These are phyloP conservation scores for Nycticorax nycticorax DNA, from an alignment of 2,113 vertebrate genomes.

Conservation along the genomic window DNA sequence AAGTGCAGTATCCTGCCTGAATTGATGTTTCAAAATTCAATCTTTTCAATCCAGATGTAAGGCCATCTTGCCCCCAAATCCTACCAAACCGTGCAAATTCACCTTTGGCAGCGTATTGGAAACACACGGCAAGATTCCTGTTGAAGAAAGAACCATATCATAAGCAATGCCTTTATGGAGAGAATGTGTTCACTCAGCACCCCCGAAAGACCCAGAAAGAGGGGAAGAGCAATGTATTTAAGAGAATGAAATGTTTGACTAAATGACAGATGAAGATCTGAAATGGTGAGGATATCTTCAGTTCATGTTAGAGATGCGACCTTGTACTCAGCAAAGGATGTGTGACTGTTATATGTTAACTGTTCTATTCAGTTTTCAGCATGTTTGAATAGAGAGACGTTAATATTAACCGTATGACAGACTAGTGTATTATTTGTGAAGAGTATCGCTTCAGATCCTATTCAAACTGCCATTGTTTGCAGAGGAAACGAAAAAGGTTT, in stretches of 20 bases:
- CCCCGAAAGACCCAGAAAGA: background rate
- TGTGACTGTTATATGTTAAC: conserved; percentile 62
- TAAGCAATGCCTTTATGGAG: conserved; percentile 35
- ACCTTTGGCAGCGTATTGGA: conserved; percentile 18
- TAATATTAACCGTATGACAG: conserved; percentile 57
- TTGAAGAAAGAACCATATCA: background rate
- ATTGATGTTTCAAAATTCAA: background rate
- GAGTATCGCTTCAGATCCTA: background rate
- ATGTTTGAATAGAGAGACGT: conserved; percentile 68
- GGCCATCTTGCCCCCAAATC: background rate
- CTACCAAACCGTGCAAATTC: background rate
- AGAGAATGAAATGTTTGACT: conserved; percentile 30
- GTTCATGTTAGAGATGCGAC: conserved; percentile 46
- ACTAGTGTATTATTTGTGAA: conserved; percentile 65
- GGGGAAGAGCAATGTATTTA: conserved; percentile 23
- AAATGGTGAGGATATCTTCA: conserved; percentile 40
- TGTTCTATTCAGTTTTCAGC: conserved; percentile 66
- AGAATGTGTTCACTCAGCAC: conserved; percentile 13
- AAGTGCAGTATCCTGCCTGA: background rate
- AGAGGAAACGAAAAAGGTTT: conserved; percentile 36
- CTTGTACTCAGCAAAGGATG: conserved; percentile 65
- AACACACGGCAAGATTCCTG: conserved; percentile 57
- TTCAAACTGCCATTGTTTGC: conserved; percentile 30
- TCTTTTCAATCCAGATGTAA: background rate
- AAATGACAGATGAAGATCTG: conserved; percentile 44